phyloP scores from a whole-genome alignment of 2,113 vertebrate genomes.

The Hyperopisus bebe region DNA sequence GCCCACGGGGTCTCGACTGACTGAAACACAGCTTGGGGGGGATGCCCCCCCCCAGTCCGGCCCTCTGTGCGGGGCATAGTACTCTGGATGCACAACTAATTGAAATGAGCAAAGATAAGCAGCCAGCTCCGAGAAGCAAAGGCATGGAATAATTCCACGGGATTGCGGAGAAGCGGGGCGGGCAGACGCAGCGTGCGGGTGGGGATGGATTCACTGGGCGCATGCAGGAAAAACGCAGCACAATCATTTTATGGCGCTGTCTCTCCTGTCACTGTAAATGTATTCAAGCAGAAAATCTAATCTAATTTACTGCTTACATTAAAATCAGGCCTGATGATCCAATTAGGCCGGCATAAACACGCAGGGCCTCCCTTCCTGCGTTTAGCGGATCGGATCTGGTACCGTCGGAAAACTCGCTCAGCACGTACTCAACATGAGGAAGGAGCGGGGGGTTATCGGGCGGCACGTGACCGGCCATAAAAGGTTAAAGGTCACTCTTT shows the following conservation, averaged over 20 bases:
- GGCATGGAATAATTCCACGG: not conserved
- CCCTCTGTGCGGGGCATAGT: not conserved
- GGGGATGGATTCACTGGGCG: not conserved
- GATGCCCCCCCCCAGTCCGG: not conserved
- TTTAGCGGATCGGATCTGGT: not conserved
- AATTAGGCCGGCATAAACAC: not conserved
- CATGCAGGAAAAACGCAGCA: not conserved
- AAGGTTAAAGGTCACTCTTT: constrained; percentile 4
- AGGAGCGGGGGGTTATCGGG: not conserved
- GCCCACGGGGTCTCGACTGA: not conserved
- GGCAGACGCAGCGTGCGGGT: not conserved
- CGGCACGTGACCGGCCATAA: not conserved
- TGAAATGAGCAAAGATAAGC: not conserved
- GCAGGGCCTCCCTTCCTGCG: not conserved
- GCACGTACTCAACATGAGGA: not conserved
- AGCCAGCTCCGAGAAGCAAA: not conserved
- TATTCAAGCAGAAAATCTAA: constrained; percentile 10
- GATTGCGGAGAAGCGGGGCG: not conserved
- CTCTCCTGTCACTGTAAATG: not conserved
- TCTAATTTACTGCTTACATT: constrained; percentile 6
- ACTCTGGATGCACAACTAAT: not conserved
- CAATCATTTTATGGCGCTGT: not conserved
- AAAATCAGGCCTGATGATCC: constrained; percentile 11
- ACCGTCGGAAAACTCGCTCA: not conserved
- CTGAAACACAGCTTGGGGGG: not conserved